Percentiles rank a stretch among this genome's conserved stretches.
Evolutionary conservation across 2,888 invertebrate species (phyloP).

Genomic region (Nemotelus nigrinus): DNA sequence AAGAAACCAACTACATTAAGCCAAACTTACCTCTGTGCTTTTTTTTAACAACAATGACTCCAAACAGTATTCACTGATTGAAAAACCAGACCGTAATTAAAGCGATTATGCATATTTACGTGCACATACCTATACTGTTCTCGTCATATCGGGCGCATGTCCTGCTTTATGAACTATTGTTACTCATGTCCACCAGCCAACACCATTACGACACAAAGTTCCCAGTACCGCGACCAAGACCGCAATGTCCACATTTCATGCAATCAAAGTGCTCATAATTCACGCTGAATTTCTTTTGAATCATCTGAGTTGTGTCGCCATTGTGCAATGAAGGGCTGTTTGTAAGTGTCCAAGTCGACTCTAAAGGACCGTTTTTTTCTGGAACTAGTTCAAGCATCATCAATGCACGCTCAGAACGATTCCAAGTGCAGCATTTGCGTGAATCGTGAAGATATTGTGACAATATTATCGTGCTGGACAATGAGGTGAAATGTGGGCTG

Average conservation of each 20-base stretch:
- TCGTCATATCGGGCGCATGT: not conserved
- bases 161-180: slow-evolving; percentile 11
- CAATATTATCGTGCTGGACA: slow-evolving; percentile 26
- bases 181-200: not conserved
- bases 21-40: too few relatives aligned
- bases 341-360: not conserved
- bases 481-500: slow-evolving; percentile 16
- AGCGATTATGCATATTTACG: not conserved
- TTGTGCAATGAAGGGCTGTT: slow-evolving; percentile 13
- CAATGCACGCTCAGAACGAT: not conserved
- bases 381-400: not conserved
- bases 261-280: slow-evolving; percentile 48
- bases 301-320: slow-evolving; percentile 24
- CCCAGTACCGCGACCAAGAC: not conserved
- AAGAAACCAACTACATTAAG: too few relatives aligned
- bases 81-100: not conserved
- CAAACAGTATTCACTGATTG: not conserved
- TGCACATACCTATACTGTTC: not conserved
- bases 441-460: not conserved
- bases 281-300: slow-evolving; percentile 47
- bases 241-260: slow-evolving; percentile 5
- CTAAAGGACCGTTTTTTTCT: not conserved
- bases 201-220: not conserved
- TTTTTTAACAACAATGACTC: not conserved
- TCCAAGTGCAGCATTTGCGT: not conserved